These are phyloP conservation scores for Mythimna impura DNA, from an alignment of 2,888 invertebrate genomes.

Conservation along the genomic window DNA sequence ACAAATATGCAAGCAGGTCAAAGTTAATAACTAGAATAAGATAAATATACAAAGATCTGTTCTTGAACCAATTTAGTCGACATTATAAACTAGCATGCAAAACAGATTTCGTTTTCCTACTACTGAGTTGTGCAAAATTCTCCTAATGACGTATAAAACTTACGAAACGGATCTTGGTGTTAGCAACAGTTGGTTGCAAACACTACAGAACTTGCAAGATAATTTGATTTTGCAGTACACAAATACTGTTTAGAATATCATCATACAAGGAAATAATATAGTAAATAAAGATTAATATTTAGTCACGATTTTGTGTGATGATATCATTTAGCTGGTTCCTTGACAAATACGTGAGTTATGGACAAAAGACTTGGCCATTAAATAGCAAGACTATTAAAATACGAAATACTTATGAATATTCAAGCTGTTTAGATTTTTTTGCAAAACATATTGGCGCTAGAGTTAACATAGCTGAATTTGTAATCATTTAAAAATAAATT, in stretches of 20 bases:
- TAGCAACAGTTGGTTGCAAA: slow-evolving; percentile 46
- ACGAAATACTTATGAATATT: slow-evolving; percentile 50
- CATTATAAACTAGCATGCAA: slow-evolving; percentile 48
- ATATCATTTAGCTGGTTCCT: slow-evolving; percentile 54
- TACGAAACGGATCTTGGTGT: slow-evolving; percentile 56
- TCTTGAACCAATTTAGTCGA: slow-evolving; percentile 53
- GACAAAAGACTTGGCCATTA: slow-evolving; percentile 47
- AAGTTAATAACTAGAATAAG: slow-evolving; percentile 33
- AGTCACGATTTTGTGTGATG: slow-evolving; percentile 64
- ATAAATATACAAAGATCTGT: slow-evolving; percentile 22
- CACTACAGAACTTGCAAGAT: slow-evolving; percentile 35
- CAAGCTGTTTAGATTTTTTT: slow-evolving; percentile 19
- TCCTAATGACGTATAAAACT: slow-evolving; percentile 56
- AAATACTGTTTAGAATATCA: slow-evolving; percentile 45
- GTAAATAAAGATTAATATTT: slow-evolving; percentile 56
- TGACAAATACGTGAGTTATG: slow-evolving; percentile 43
- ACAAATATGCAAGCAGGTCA: slow-evolving; percentile 33
- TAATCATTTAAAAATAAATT: neutral
- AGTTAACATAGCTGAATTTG: slow-evolving; percentile 1
- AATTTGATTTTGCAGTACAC: slow-evolving; percentile 40
- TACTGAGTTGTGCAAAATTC: slow-evolving; percentile 57
- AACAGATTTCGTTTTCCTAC: slow-evolving; percentile 51
- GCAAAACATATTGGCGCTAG: slow-evolving; percentile 6
- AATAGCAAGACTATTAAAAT: slow-evolving; percentile 49
- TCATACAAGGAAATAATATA: slow-evolving; percentile 59